Evolutionary conservation across 2,797 vertebrate genomes (phyloP), one percentile per base, ranked within the genome.

Genomic region (Monodelphis domestica): DNA sequence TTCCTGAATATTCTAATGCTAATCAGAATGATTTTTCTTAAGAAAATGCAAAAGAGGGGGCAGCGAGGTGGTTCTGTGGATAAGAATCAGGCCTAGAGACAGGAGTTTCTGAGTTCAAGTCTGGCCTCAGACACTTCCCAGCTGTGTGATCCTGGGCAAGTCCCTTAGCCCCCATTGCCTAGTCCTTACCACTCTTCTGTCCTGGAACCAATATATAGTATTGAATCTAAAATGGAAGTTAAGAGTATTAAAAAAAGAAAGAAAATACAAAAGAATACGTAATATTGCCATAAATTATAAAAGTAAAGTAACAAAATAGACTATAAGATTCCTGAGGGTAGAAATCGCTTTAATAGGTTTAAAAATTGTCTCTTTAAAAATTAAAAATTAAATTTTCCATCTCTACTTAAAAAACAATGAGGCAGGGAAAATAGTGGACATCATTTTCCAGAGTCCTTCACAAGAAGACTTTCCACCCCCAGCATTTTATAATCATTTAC

Each of bases 31-130:
- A 93, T 26, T 15, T 92, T 84, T 45, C 38, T 90, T 91, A 21
- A 95, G 88, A 78, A 91, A 57, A 90, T 53, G 54, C 4, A 70
- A 92, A 89, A 92, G 89, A 63, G 88, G 17, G 52, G 93, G 33
- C 89, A 90, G n/a, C n/a, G n/a, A n/a, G n/a, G n/a, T n/a, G n/a
- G n/a, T n/a, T n/a, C n/a, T n/a, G n/a, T n/a, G n/a, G n/a, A n/a
- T n/a, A n/a, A n/a, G n/a, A n/a, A n/a, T n/a, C n/a, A n/a, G n/a
- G n/a, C n/a, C n/a, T n/a, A n/a, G n/a, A n/a, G n/a, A n/a, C n/a
- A n/a, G n/a, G n/a, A n/a, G n/a, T n/a, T n/a, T n/a, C n/a, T n/a
- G n/a, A n/a, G n/a, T n/a, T n/a, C n/a, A n/a, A n/a, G n/a, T n/a
- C n/a, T n/a, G n/a, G n/a, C n/a, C n/a, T n/a, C n/a, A n/a, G n/a